Evolutionary conservation across 2,888 invertebrate species (phyloP).

Genomic region (Lutraria lutraria): DNA sequence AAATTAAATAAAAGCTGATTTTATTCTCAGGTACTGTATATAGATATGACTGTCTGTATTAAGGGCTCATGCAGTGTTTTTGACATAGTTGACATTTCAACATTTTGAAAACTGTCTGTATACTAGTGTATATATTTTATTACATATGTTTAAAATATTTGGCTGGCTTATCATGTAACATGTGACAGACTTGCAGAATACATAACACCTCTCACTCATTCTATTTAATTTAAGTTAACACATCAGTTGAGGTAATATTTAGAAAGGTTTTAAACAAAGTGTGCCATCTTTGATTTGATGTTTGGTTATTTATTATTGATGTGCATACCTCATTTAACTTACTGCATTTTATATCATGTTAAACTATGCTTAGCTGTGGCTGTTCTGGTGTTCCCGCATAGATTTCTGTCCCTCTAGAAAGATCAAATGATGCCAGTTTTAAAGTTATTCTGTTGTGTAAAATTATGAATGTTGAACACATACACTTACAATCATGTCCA

Average conservation of each 20-base stretch:
- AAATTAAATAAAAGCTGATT: background rate
- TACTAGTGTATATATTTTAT: background rate
- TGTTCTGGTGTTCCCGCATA: background rate
- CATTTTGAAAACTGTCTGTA: background rate
- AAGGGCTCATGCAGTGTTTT: background rate
- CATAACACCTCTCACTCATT: too few species aligned
- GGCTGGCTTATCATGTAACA: background rate
- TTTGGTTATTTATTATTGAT: too few species aligned
- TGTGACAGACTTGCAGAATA: too few species aligned
- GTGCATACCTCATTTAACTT: too few species aligned
- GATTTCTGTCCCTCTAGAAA: background rate
- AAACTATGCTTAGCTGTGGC: background rate
- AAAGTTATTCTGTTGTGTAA: background rate
- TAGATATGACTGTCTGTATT: background rate
- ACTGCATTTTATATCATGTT: background rate
- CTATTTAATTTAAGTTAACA: too few species aligned
- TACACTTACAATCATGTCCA: background rate
- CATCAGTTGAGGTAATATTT: too few species aligned
- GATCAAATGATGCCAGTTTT: background rate
- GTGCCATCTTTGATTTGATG: too few species aligned
- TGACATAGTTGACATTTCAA: background rate
- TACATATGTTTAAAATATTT: background rate
- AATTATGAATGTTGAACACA: background rate
- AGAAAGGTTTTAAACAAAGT: too few species aligned
- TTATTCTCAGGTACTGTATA: slow-evolving; percentile 23